Conservation (phyloP, 2,113 vertebrate species). For the Anarrhichthys ocellatus region DNA sequence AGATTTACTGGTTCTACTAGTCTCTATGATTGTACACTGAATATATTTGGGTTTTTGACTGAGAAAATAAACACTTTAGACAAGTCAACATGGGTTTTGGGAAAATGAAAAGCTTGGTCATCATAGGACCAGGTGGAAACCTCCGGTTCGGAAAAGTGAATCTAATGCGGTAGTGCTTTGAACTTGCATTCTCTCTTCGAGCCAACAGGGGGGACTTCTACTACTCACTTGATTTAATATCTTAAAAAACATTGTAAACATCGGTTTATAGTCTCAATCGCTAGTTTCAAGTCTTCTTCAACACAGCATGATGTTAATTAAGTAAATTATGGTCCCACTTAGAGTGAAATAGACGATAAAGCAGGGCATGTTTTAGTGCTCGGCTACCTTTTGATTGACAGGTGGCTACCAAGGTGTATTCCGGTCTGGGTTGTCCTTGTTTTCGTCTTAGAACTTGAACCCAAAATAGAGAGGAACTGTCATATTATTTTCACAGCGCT, state of each 20-base stretch:
- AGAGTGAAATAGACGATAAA: background rate
- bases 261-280: background rate
- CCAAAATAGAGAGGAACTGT: too few relatives aligned
- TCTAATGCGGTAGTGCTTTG: background rate
- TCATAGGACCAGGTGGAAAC: too few relatives aligned
- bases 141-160: background rate
- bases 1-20: background rate
- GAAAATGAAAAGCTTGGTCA: background rate
- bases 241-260: background rate
- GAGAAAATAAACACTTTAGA: background rate
- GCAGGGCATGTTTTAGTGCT: background rate
- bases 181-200: too few relatives aligned
- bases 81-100: background rate
- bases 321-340: background rate
- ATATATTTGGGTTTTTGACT: background rate
- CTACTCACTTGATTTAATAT: background rate
- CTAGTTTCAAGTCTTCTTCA: background rate
- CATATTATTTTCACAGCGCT: too few relatives aligned
- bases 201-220: too few relatives aligned
- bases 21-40: background rate
- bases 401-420: background rate
- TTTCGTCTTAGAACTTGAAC: too few relatives aligned
- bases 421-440: too few relatives aligned
- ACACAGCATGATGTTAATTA: background rate
- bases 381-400: background rate